Percentiles rank a stretch among this genome's conserved stretches.
Evolutionary conservation across 2,888 invertebrate genomes (phyloP).

Genomic region (Cephus spinipes): DNA sequence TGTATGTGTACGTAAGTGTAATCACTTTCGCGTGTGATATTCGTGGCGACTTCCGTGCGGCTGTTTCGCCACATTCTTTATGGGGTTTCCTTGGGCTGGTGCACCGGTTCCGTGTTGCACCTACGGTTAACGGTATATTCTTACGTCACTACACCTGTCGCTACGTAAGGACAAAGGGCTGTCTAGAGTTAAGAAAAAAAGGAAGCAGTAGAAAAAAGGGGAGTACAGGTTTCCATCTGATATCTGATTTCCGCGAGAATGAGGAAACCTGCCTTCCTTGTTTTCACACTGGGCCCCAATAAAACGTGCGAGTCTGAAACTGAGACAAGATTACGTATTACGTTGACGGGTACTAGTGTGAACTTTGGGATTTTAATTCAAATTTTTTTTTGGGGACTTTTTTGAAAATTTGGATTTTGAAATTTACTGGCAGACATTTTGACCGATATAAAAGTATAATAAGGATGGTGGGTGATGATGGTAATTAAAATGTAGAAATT

Average conservation of each 20-base stretch:
- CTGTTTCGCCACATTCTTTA: constrained; percentile 37
- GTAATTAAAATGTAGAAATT: not conserved
- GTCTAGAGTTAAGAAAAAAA: constrained; percentile 28
- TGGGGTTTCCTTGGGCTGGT: constrained; percentile 46
- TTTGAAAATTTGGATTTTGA: not conserved
- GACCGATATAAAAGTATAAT: not conserved
- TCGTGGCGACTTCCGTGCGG: not conserved
- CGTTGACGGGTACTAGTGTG: not conserved
- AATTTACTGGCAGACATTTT: not conserved
- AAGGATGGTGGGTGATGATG: not conserved
- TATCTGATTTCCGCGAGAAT: constrained; percentile 51
- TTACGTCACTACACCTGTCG: constrained; percentile 63
- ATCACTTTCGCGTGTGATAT: constrained; percentile 40
- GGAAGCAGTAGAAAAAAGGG: constrained; percentile 8
- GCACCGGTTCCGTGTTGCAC: constrained; percentile 23
- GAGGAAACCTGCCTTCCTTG: constrained; percentile 29
- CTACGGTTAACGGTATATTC: constrained; percentile 48
- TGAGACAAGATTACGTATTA: not conserved
- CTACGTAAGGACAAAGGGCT: constrained; percentile 50
- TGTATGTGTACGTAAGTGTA: not conserved
- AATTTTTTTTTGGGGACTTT: not conserved
- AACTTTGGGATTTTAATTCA: not conserved
- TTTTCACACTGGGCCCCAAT: not conserved
- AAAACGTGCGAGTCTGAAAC: not conserved
- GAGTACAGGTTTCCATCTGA: constrained; percentile 37